A percentile compares a stretch with the other conserved stretches of the same genome.
Evolutionary conservation across 1,140 invertebrate genomes (phyloP).

Genomic region (Caerostris extrusa): DNA sequence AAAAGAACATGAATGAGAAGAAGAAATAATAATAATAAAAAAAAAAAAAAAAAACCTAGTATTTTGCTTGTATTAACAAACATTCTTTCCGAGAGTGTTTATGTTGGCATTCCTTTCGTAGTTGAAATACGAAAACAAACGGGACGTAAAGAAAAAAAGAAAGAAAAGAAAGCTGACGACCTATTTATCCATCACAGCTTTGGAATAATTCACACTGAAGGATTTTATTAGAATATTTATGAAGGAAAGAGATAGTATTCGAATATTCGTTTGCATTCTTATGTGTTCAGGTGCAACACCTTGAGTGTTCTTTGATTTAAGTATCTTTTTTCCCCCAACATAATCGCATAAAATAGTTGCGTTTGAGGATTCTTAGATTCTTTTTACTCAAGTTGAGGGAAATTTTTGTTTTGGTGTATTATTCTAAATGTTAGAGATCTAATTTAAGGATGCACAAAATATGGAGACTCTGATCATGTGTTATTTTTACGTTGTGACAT

Average conservation of each 20-base stretch:
- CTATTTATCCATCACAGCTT: background rate
- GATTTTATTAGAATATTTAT: constrained; percentile 11
- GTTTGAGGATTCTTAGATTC: no score
- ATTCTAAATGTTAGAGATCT: no score
- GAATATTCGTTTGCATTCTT: background rate
- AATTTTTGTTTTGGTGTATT: no score
- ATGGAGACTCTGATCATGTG: no score
- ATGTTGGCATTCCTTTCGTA: background rate
- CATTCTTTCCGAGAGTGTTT: background rate
- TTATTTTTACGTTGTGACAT: no score
- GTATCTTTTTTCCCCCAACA: no score
- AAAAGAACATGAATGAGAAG: background rate
- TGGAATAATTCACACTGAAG: background rate
- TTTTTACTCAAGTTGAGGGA: no score
- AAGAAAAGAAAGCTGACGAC: background rate
- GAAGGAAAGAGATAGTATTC: background rate
- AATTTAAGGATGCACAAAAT: no score
- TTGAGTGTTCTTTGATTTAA: background rate
- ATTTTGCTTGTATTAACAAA: no score
- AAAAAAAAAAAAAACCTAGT: no score
- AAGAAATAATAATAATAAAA: background rate
- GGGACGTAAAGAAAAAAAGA: background rate
- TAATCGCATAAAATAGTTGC: no score
- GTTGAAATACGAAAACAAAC: background rate
- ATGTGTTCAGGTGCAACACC: background rate